phyloP scores from a whole-genome alignment of 1,140 invertebrate genomes.

The Frieseomelitta varia region DNA sequence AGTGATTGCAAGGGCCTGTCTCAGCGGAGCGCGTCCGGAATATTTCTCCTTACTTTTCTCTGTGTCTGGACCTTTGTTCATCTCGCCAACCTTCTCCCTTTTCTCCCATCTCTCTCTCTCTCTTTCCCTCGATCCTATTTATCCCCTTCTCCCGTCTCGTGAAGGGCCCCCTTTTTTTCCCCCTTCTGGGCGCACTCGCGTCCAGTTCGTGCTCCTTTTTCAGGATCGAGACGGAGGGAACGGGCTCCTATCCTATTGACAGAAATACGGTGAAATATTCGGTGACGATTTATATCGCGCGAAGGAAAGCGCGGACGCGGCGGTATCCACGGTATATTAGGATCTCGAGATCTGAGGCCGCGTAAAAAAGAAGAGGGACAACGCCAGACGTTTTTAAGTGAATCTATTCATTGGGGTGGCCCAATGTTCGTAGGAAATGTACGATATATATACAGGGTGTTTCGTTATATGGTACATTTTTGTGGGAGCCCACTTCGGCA shows the following conservation, averaged over 20 bases:
- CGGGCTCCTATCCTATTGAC: constrained; percentile 33
- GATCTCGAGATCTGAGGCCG: background rate
- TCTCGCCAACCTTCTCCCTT: constrained; percentile 44
- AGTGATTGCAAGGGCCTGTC: constrained; percentile 80
- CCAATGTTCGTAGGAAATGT: background rate
- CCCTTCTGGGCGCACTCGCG: background rate
- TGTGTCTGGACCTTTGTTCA: constrained; percentile 59
- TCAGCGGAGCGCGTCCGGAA: constrained; percentile 75
- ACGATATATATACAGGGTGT: no score
- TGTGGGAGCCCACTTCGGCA: no score
- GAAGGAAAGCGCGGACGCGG: constrained; percentile 19
- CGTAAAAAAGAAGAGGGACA: background rate
- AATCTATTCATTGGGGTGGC: background rate
- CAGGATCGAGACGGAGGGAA: background rate
- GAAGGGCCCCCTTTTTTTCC: background rate
- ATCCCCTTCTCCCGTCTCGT: constrained; percentile 15
- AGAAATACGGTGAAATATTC: constrained; percentile 47
- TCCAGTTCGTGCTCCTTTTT: constrained; percentile 45
- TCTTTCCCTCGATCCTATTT: background rate
- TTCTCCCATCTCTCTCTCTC: constrained; percentile 26
- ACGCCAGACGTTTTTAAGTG: background rate
- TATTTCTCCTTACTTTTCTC: constrained; percentile 68
- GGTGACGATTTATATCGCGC: constrained; percentile 45
- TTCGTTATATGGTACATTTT: no score
- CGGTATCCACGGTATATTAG: constrained; percentile 19